Conservation (phyloP, 2,888 invertebrate genomes). For the Cerastoderma edule region DNA sequence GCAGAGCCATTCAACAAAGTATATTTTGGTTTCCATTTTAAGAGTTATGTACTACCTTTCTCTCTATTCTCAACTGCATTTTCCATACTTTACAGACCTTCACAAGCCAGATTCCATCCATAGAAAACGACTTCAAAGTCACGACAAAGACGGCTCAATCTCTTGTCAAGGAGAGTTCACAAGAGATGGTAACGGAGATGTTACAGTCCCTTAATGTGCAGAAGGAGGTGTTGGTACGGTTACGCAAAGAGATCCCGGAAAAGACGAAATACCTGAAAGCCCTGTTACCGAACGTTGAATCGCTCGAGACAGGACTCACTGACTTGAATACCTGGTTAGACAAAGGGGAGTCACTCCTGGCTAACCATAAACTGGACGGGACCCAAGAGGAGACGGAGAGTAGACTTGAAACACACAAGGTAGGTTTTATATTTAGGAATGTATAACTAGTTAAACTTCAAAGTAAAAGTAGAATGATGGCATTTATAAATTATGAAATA, state of each 20-base stretch:
- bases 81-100: conserved; percentile 86
- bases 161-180: conserved; percentile 93
- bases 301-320: conserved; percentile 92
- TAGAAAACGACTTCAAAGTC: conserved; percentile 94
- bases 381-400: conserved; percentile 90
- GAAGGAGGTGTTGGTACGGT: conserved; percentile 79
- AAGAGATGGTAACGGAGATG: conserved; percentile 95
- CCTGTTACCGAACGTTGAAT: conserved; percentile 90
- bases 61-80: too few relatives aligned
- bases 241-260: conserved; percentile 89
- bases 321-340: conserved; percentile 95
- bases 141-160: conserved; percentile 96
- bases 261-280: conserved; percentile 87
- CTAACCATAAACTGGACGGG: conserved; percentile 86
- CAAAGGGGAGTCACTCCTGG: conserved; percentile 91
- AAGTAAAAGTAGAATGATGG: too few relatives aligned
- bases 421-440: too few relatives aligned
- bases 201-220: conserved; percentile 89
- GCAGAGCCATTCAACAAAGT: too few relatives aligned
- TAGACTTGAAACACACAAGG: conserved; percentile 92
- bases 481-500: too few relatives aligned
- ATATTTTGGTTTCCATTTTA: too few relatives aligned
- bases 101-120: conserved; percentile 92
- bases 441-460: too few relatives aligned
- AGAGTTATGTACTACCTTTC: too few relatives aligned